phyloP scores from a whole-genome alignment of 2,888 invertebrate genomes.

The Abrostola triplasia region DNA sequence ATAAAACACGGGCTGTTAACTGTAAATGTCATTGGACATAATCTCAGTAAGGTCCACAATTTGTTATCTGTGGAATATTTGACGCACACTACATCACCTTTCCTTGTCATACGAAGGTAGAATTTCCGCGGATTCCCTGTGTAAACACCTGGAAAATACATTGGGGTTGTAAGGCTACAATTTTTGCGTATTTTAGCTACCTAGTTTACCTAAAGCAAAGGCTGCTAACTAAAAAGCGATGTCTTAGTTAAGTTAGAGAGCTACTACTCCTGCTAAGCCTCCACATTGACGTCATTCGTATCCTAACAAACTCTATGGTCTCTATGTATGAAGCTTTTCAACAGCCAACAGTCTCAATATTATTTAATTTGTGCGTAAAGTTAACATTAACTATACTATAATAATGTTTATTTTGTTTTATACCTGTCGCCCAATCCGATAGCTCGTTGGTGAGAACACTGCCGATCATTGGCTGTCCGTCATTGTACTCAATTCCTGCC shows the following conservation, averaged over 20 bases:
- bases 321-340: too few species aligned
- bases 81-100: constrained; percentile 68
- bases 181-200: too few species aligned
- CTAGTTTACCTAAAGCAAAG: too few species aligned
- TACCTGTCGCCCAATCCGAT: constrained; percentile 83
- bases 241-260: too few species aligned
- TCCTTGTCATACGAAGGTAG: constrained; percentile 73
- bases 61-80: constrained; percentile 75
- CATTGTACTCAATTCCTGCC: constrained; percentile 79
- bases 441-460: constrained; percentile 75
- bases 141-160: constrained; percentile 70
- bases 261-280: too few species aligned
- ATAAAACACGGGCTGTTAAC: constrained; percentile 61
- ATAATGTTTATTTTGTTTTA: neutral
- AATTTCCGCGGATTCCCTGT: constrained; percentile 74
- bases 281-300: too few species aligned
- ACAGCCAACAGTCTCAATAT: too few species aligned
- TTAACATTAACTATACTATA: too few species aligned
- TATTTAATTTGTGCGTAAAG: too few species aligned
- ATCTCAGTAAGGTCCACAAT: constrained; percentile 70
- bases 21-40: constrained; percentile 66
- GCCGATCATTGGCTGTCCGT: constrained; percentile 78
- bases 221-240: too few species aligned
- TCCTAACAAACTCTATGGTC: too few species aligned
- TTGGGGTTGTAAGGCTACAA: neutral